phyloP scores from a whole-genome alignment of 2,888 invertebrate genomes.

The Dolomedes plantarius region DNA sequence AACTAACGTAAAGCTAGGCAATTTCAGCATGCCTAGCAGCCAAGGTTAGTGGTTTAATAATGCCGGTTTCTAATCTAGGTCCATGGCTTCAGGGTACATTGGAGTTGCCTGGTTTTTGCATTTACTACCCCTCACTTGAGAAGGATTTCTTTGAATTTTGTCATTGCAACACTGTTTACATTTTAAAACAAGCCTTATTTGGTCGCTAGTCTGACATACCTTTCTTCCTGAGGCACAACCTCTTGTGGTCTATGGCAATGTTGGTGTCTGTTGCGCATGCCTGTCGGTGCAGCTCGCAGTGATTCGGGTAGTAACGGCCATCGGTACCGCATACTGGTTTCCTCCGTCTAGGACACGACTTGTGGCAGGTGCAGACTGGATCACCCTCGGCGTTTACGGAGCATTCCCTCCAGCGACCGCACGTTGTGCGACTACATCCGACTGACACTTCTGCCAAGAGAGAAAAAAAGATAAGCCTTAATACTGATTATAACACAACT shows the following conservation, averaged over 20 bases:
- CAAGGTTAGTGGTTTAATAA: too few relatives aligned
- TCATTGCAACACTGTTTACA: too few relatives aligned
- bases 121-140: too few relatives aligned
- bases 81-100: too few relatives aligned
- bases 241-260: constrained; percentile 80
- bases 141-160: too few relatives aligned
- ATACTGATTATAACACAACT: too few relatives aligned
- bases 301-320: constrained; percentile 83
- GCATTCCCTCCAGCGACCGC: constrained; percentile 82
- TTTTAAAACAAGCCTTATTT: too few relatives aligned
- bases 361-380: constrained; percentile 82
- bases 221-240: constrained; percentile 66
- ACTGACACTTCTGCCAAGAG: constrained; percentile 34
- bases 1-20: too few relatives aligned
- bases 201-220: constrained; percentile 29
- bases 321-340: constrained; percentile 83
- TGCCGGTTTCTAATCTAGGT: too few relatives aligned
- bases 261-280: constrained; percentile 80
- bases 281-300: constrained; percentile 83
- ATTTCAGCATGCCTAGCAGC: too few relatives aligned
- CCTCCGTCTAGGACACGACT: constrained; percentile 75
- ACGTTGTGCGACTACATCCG: constrained; percentile 80
- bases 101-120: too few relatives aligned
- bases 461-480: not conserved
- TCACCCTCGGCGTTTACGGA: constrained; percentile 79